These are phyloP conservation scores for Morone chrysops DNA, from an alignment of 2,113 vertebrate species.

Conservation along the genomic window DNA sequence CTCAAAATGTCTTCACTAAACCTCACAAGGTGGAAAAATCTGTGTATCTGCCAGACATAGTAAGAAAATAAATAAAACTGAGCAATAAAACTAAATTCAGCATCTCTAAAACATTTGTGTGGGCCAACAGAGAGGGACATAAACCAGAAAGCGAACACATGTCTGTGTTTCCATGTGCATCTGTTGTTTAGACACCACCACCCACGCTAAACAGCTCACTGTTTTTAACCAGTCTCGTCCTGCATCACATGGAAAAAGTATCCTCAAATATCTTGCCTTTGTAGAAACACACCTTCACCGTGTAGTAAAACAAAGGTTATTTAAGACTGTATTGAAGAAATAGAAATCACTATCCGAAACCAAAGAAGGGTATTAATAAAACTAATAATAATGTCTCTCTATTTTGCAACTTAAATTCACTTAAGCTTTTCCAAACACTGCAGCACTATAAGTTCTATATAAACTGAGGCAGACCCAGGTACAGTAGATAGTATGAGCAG, in stretches of 20 bases:
- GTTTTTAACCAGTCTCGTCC: not conserved
- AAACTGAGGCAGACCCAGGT: not conserved
- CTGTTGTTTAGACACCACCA: slow-evolving; percentile 68
- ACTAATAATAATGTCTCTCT: not conserved
- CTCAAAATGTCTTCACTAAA: slow-evolving; percentile 31
- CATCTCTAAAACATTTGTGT: slow-evolving; percentile 59
- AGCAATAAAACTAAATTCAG: slow-evolving; percentile 44
- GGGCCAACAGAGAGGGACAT: slow-evolving; percentile 30
- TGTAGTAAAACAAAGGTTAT: not conserved
- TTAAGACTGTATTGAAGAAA: not conserved
- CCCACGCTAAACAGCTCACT: slow-evolving; percentile 48
- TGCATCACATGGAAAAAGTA: not conserved
- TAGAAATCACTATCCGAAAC: not conserved
- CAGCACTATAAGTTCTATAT: not conserved
- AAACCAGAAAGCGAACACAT: slow-evolving; percentile 50
- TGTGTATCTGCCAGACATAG: slow-evolving; percentile 35
- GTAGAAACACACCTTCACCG: not conserved
- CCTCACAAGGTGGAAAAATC: slow-evolving; percentile 37
- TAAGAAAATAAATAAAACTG: slow-evolving; percentile 34
- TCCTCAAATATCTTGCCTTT: not conserved
- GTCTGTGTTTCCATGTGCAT: slow-evolving; percentile 54
- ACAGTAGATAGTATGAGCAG: not conserved
- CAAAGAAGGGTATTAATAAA: not conserved
- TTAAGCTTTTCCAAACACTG: not conserved
- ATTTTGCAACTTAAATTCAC: not conserved